Evolutionary conservation across 2,888 invertebrate species (phyloP), one percentile per base, ranked within the genome.

Genomic region (Chesias legatella): DNA sequence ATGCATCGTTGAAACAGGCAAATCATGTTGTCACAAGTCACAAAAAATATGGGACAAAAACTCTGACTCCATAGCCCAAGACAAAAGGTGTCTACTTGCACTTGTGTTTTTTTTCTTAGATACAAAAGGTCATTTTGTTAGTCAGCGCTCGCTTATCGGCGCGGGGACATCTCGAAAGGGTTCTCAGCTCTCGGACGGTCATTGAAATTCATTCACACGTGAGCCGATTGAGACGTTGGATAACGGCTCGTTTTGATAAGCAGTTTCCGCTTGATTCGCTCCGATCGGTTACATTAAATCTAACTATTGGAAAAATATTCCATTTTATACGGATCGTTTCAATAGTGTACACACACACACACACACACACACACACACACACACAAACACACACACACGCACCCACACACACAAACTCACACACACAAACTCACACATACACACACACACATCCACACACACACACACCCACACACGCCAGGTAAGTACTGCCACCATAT

Each of bases 91-190:
- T 67, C 57, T 60, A 63, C 53, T 61, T 56, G 63, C 64, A 53
- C 48, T 61, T 29, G 43, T 60, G 66, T 75, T 76, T 73, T 73
- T 69, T 61, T 58, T 63, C 60, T 71, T 65, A 67, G 76, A 77
- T 77, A 81, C 79, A 80, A 78, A 77, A 71, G 73, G 73, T 79
- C 81, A 83, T 79, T 85, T 85, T 82, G 84, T 86, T 70, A 73
- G 69, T 60, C 70, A 65, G 68, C 71, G 72, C 61, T 53, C 57
- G 59, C 67, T 78, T 85, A 84, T 86, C 85, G 58, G 63, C 50
- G 50, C 61, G 57, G 63, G 60, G 63, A 62, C 67, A 79, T 80
- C 79, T 73, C 57, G 46, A 60, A 62, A 74, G 75, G 73, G 70
- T 64, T 74, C 67, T 65, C 68, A 72, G 62, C 63, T 72, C 74